A percentile compares a stretch with the other conserved stretches of the same genome.
phyloP scores from a whole-genome alignment of 2,888 invertebrate species.

The Tenthredo distinguenda region DNA sequence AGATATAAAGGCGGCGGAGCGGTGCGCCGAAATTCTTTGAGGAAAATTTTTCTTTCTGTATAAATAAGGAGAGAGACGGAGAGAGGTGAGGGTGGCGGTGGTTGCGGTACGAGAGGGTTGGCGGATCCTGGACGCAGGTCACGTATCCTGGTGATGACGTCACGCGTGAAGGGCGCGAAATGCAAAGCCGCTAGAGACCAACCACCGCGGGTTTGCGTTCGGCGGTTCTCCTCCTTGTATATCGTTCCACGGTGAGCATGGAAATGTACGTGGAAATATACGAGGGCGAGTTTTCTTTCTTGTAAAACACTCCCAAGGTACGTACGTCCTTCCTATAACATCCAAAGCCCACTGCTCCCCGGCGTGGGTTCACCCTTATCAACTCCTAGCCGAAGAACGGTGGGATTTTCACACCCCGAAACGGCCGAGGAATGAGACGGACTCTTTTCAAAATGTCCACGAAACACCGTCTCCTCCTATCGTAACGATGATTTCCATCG shows the following conservation, averaged over 20 bases:
- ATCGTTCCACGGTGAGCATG: slow-evolving; percentile 58
- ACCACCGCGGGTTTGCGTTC: background rate
- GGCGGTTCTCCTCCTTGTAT: background rate
- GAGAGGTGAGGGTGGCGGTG: background rate
- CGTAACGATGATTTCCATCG: background rate
- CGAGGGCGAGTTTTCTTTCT: slow-evolving; percentile 42
- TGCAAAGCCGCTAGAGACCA: slow-evolving; percentile 70
- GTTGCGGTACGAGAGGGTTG: background rate
- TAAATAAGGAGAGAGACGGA: background rate
- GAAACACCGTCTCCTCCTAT: background rate
- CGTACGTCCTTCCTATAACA: background rate
- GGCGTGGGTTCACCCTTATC: slow-evolving; percentile 2
- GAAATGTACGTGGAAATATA: slow-evolving; percentile 62
- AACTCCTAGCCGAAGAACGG: background rate
- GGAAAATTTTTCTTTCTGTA: background rate
- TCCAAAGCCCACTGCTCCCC: background rate
- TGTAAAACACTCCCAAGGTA: slow-evolving; percentile 61
- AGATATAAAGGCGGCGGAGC: background rate
- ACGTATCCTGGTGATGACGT: slow-evolving; percentile 77
- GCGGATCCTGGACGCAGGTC: slow-evolving; percentile 67
- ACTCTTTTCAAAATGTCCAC: background rate
- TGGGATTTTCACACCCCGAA: background rate
- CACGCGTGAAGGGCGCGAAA: slow-evolving; percentile 76
- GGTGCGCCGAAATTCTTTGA: background rate
- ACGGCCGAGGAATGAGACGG: too few species aligned